Base-by-base conservation (phyloP, 1,140 invertebrate species). In the Pissodes strobi region DNA sequence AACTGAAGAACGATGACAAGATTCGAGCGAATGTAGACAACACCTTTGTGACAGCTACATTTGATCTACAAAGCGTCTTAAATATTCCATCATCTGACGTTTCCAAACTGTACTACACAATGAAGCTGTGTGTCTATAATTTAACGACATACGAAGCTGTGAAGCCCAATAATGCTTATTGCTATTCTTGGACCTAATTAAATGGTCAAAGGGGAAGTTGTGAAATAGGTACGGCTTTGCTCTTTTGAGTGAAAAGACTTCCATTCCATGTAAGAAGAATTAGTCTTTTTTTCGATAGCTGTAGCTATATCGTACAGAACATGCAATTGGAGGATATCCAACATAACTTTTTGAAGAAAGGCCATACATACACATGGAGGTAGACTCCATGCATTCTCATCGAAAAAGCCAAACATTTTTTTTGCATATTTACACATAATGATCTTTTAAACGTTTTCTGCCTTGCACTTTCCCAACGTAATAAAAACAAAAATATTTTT, bases 61-160 rank as follows among this genome's bases (percentile, higher is more conserved):
- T 72, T 34, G 67, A 67, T 59, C 65, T 71, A 34, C 70, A 71
- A 57, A 69, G 63, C 48, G 66, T 72, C 25, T 49, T 72, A 6
- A 69, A 71, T 43, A 62, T 74, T n/a, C 69, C 67, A 5, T 68
- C 30, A 27, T 59, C 56, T n/a, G 63, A 61, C 4, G 65, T 67
- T 53, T 65, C 61, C 9, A 48, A 10, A 37, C 18, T 74, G 37
- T 73, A 73, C 43, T 73, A 71, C 51, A 61, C 38, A 13, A 48
- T 51, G 51, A 73, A 71, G 49, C 13, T 71, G 18, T 71, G 64
- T 62, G 30, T 27, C 9, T 71, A 71, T 53, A 73, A 73, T 43
- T 69, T 71, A 21, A 71, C 64, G 25, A 58, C 70, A 43, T 70
- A 71, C 53, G 66, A 72, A 62, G 41, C 22, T 15, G 59, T 43